Conservation (phyloP, 1,140 invertebrate genomes). For the Chrysoperla carnea region DNA sequence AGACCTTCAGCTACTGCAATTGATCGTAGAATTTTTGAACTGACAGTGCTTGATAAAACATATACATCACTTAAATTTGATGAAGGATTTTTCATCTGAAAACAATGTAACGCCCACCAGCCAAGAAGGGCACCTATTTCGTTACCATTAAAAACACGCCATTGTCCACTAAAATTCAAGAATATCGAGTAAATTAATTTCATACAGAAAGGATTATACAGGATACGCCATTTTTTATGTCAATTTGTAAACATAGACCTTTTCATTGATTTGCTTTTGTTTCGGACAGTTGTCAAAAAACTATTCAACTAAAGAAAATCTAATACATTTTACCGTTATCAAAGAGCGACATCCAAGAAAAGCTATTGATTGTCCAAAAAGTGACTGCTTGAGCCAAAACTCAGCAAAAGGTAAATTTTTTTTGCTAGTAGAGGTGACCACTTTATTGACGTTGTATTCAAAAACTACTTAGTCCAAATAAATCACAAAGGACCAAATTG, state of each 20-base stretch:
- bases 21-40: conserved; percentile 84
- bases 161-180: conserved; percentile 36
- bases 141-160: conserved; percentile 92
- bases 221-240: conserved; percentile 1
- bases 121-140: conserved; percentile 89
- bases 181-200: conserved; percentile 2
- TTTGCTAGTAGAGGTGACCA: too few species aligned
- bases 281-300: too few species aligned
- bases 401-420: too few species aligned
- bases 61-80: conserved; percentile 37
- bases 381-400: too few species aligned
- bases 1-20: conserved; percentile 73
- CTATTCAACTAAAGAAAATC: too few species aligned
- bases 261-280: too few species aligned
- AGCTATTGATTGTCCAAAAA: too few species aligned
- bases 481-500: too few species aligned
- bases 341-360: too few species aligned
- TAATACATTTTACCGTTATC: too few species aligned
- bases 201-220: conserved; percentile 3
- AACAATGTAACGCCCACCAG: conserved; percentile 72
- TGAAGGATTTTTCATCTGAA: conserved; percentile 29
- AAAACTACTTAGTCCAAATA: too few species aligned
- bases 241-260: conserved; percentile 6
- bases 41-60: conserved; percentile 89
- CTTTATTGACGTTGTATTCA: too few species aligned